Base-by-base conservation (phyloP, 2,113 vertebrate species). In the Nerophis lumbriciformis region DNA sequence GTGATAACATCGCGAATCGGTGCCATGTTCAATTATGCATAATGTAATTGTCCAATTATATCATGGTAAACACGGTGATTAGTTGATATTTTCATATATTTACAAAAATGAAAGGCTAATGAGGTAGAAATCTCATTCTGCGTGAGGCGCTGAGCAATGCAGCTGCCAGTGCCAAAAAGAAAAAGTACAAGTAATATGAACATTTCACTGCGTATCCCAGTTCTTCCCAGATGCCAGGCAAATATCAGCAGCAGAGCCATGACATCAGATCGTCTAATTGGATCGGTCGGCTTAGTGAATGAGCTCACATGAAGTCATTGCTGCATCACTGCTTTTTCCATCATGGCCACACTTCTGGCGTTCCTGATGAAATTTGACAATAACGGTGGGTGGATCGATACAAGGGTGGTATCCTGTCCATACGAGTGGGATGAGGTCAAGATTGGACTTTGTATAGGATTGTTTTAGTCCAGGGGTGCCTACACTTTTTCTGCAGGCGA, bases 61-160 rank as follows among this genome's bases (percentile, higher is more conserved):
- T 37, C 5, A 45, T 9, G 21, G 6, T 59, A 44, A 53, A 61
- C 13, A 35, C 38, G 3, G 53, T 69, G 12, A 39, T n/a, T 8
- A 7, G 38, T 50, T 39, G 9, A 53, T 5, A 50, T 16, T 16
- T 5, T 53, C 45, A 13, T 38, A 60, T n/a, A 5, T 44, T 38
- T 53, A 52, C 45, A 10, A 10, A 59, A 35, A 52, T 58, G n/a
- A 42, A 66, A 16, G 11, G 44, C 19, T n/a, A 56, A 44, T 52
- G 6, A 54, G 52, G 21, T 44, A 9, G 1, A 54, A 44, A 21
- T 54, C 13, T 4, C 36, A 16, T 54, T 38, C 8, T n/a, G 54
- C 14, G 11, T 36, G 12, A 53, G 28, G 6, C 36, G 28, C 35
- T 54, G 19, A 37, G 11, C 11, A 35, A 54, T 54, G 6, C 35